Percentiles rank a stretch among this genome's conserved stretches.
Conservation (phyloP, 2,888 invertebrate genomes). For the Conops quadrifasciatus region DNA sequence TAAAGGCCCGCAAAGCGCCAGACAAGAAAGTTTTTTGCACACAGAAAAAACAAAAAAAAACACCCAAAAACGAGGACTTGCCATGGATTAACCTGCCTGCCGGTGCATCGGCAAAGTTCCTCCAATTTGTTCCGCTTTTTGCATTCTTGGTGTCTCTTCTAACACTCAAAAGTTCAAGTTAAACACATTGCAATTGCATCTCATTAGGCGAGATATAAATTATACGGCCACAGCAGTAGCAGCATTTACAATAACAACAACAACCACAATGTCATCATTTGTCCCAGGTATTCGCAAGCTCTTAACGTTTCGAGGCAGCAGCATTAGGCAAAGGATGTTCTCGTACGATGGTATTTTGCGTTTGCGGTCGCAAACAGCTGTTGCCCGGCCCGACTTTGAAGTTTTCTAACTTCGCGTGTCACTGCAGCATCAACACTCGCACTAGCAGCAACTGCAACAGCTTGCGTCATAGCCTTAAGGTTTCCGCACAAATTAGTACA, state of each 20-base stretch:
- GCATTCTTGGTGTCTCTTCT: too few relatives aligned
- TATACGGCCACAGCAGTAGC: neutral
- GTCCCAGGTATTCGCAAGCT: neutral
- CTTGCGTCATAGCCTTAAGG: slow-evolving; percentile 14
- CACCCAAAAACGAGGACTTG: too few relatives aligned
- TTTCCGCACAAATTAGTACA: slow-evolving; percentile 12
- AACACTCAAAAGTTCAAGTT: slow-evolving; percentile 23
- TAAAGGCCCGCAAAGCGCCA: too few relatives aligned
- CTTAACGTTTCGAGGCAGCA: neutral
- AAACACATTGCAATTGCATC: slow-evolving; percentile 23
- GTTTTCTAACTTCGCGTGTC: too few relatives aligned
- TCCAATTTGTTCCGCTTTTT: too few relatives aligned
- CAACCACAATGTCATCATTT: neutral
- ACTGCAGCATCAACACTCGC: neutral
- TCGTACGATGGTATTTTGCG: neutral
- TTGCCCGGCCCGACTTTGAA: too few relatives aligned
- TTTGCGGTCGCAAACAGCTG: neutral
- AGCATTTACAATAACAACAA: neutral
- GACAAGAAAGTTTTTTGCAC: too few relatives aligned
- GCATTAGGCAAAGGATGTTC: too few relatives aligned
- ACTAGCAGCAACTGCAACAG: slow-evolving; percentile 5
- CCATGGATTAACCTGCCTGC: too few relatives aligned
- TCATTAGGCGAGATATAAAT: slow-evolving; percentile 26
- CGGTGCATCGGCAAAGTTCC: slow-evolving; percentile 45
- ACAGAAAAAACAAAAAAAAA: too few relatives aligned